These are phyloP conservation scores for Alloscopus bannaensis DNA, from an alignment of 2,888 invertebrate species.

Conservation along the genomic window DNA sequence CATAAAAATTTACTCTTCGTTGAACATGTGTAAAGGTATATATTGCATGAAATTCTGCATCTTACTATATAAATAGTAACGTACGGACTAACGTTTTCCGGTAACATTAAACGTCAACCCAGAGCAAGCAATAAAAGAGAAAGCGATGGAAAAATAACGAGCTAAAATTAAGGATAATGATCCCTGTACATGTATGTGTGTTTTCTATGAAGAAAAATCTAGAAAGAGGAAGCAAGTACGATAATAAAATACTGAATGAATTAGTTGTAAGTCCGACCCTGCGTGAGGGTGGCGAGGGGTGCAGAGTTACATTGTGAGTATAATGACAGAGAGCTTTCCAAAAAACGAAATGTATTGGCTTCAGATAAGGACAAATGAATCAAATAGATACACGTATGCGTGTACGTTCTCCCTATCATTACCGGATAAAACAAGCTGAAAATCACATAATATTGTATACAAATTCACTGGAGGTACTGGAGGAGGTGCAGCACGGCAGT, in stretches of 20 bases:
- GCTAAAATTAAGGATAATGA: slow-evolving; percentile 66
- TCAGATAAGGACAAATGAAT: neutral
- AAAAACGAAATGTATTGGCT: neutral
- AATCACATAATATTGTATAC: too few relatives aligned
- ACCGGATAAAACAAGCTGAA: too few relatives aligned
- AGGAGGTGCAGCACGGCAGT: neutral
- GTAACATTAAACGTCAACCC: too few relatives aligned
- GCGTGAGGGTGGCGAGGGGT: neutral
- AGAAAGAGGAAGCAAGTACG: neutral
- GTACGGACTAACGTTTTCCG: too few relatives aligned
- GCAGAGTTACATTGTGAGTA: neutral
- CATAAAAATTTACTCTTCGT: too few relatives aligned
- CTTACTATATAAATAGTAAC: too few relatives aligned
- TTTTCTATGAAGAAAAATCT: slow-evolving; percentile 36
- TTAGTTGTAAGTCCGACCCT: slow-evolving; percentile 4
- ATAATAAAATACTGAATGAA: slow-evolving; percentile 41
- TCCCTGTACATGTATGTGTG: too few relatives aligned
- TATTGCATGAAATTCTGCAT: neutral
- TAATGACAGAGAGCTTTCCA: neutral
- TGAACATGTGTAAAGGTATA: neutral
- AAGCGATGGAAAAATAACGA: slow-evolving; percentile 63
- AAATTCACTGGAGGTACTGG: neutral
- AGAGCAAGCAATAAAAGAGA: too few relatives aligned
- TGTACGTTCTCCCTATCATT: too few relatives aligned
- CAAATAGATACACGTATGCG: neutral